A percentile compares a stretch with the other conserved stretches of the same genome.
Conservation (phyloP, 2,888 invertebrate species). For the Napeogenes inachia region DNA sequence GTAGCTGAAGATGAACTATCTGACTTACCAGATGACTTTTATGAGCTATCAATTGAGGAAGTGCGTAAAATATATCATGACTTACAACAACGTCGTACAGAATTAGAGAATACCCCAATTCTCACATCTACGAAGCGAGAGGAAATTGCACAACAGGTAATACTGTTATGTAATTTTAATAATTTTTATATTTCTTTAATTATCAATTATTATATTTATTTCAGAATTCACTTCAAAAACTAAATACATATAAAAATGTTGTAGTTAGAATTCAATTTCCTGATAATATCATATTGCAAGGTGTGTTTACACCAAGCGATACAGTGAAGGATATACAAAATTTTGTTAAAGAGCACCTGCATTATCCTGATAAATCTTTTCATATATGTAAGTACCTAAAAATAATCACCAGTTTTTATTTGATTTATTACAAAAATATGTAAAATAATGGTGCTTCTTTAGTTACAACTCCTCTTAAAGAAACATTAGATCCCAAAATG, state of each 20-base stretch:
- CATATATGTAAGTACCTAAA: conserved; percentile 83
- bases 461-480: conserved; percentile 92
- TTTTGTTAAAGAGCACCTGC: conserved; percentile 85
- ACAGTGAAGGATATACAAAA: conserved; percentile 82
- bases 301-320: conserved; percentile 87
- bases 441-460: conserved; percentile 18
- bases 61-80: conserved; percentile 85
- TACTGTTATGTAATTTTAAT: background rate
- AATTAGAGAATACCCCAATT: conserved; percentile 85
- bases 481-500: conserved; percentile 77
- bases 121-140: conserved; percentile 72
- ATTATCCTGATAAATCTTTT: conserved; percentile 81
- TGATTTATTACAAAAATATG: conserved; percentile 8
- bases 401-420: conserved; percentile 8
- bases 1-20: conserved; percentile 76
- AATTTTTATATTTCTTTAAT: background rate
- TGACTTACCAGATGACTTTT: conserved; percentile 91
- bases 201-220: conserved; percentile 29
- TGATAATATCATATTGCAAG: conserved; percentile 90
- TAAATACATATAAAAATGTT: conserved; percentile 84
- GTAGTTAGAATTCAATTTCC: conserved; percentile 93
- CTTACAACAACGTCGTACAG: conserved; percentile 80
- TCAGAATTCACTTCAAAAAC: conserved; percentile 58
- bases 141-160: conserved; percentile 50
- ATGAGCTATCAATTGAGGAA: conserved; percentile 90